A percentile compares a stretch with the other conserved stretches of the same genome.
Conservation (phyloP, 2,797 vertebrate species). For the Halcyon smyrnensis region DNA sequence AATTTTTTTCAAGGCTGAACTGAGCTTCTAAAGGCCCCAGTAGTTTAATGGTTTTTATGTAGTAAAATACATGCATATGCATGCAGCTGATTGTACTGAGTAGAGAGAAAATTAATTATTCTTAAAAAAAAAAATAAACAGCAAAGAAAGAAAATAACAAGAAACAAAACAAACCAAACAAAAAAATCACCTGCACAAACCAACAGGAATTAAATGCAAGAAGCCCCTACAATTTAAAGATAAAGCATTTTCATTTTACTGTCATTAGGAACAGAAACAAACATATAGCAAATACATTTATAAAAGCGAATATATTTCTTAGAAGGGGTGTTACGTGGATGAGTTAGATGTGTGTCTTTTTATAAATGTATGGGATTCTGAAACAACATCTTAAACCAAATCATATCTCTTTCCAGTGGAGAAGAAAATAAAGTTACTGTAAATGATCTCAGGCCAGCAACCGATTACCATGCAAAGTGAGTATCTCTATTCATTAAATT, state of each 20-base stretch:
- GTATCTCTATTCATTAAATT: conserved; percentile 29
- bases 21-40: neutral
- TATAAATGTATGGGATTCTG: neutral
- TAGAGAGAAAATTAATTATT: neutral
- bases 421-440: conserved; percentile 90
- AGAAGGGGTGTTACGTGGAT: neutral
- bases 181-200: neutral
- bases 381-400: neutral
- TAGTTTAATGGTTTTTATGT: neutral
- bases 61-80: neutral
- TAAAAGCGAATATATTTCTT: neutral
- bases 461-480: conserved; percentile 94
- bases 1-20: neutral
- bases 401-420: conserved; percentile 79
- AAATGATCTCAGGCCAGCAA: conserved; percentile 94
- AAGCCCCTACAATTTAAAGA: neutral
- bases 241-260: neutral
- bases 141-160: neutral
- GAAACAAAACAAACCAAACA: neutral
- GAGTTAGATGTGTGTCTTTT: neutral
- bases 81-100: neutral
- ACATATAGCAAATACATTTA: neutral
- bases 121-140: neutral
- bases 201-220: neutral
- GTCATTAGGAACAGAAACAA: neutral